A percentile compares a stretch with the other conserved stretches of the same genome.
Evolutionary conservation across 1,140 invertebrate species (phyloP).

Genomic region (Aphelinus certus): DNA sequence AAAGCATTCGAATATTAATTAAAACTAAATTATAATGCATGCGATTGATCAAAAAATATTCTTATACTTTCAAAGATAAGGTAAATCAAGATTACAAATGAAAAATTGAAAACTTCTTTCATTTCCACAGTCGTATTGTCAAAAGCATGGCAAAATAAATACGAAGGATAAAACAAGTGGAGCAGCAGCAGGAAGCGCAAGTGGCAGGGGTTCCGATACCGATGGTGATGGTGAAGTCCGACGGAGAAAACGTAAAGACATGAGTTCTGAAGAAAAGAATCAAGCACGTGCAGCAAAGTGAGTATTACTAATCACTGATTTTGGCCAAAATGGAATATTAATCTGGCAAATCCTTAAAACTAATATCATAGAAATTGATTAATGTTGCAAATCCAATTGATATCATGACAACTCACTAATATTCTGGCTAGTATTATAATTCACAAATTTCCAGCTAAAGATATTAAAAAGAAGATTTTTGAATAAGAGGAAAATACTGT

Average conservation of each 20-base stretch:
- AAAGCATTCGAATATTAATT: not conserved
- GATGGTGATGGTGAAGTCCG: conserved; percentile 79
- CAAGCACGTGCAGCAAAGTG: conserved; percentile 82
- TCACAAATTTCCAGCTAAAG: too few relatives aligned
- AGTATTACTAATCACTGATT: conserved; percentile 36
- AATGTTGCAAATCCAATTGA: too few relatives aligned
- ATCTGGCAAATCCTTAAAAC: too few relatives aligned
- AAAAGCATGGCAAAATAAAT: conserved; percentile 92
- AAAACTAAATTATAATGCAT: not conserved
- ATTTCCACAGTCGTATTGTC: conserved; percentile 84
- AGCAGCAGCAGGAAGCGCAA: conserved; percentile 65
- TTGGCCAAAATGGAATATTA: too few relatives aligned
- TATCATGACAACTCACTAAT: too few relatives aligned
- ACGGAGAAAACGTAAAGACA: conserved; percentile 83
- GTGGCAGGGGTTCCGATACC: conserved; percentile 68
- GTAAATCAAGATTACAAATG: conserved; percentile 3
- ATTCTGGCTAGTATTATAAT: too few relatives aligned
- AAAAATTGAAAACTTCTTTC: conserved; percentile 17
- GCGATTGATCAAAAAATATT: not conserved
- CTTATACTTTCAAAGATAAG: not conserved
- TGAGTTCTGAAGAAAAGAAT: conserved; percentile 91
- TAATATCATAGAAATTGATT: too few relatives aligned
- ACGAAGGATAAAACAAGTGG: conserved; percentile 81
- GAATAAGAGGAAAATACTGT: not conserved
- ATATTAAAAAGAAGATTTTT: too few relatives aligned